Base-by-base conservation (phyloP, 2,797 vertebrate genomes). In the Myoxocephalus aenaeus region DNA sequence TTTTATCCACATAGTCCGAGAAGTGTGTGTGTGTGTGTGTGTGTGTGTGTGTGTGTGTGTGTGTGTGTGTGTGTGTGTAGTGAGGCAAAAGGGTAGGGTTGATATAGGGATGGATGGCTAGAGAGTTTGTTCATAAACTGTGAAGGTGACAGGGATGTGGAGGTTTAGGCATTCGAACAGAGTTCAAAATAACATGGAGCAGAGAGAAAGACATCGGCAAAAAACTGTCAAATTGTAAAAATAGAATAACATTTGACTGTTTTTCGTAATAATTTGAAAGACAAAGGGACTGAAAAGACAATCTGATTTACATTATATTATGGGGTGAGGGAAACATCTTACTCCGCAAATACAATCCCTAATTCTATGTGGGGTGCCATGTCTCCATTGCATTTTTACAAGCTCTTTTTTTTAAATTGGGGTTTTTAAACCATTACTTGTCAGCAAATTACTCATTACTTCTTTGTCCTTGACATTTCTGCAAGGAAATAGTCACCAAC, bases 131-230 rank as follows among this genome's bases (percentile, higher is more conserved):
- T 85, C 81, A 80, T 59, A 68, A 56, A 86, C 80, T 86, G 87
- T 85, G 83, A 91, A 87, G 84, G 86, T 88, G 86, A 86, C 79
- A 57, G 73, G 15, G 79, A 79, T 74, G 72, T 77, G 53, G 85
- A 67, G 75, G 50, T 86, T 86, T 89, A 84, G 79, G 89, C 84
- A 83, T 84, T 81, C 77, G 65, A 84, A 73, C 53, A 51, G 61
- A 84, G 75, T 79, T 84, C 59, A 74, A 44, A 79, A 75, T 72
- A 77, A 75, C 78, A 63, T 40, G 63, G 20, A 72, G 61, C 68
- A 46, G 63, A 70, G 77, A 76, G 65, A 61, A 51, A 73, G 73
- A 61, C 32, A 11, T 78, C 80, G 69, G 82, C 11, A 20, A 44
- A 42, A 57, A 74, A 66, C 12, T 6, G n/a, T 18, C 27, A 65